phyloP scores from a whole-genome alignment of 2,113 vertebrate species.

The Sturnira hondurensis region DNA sequence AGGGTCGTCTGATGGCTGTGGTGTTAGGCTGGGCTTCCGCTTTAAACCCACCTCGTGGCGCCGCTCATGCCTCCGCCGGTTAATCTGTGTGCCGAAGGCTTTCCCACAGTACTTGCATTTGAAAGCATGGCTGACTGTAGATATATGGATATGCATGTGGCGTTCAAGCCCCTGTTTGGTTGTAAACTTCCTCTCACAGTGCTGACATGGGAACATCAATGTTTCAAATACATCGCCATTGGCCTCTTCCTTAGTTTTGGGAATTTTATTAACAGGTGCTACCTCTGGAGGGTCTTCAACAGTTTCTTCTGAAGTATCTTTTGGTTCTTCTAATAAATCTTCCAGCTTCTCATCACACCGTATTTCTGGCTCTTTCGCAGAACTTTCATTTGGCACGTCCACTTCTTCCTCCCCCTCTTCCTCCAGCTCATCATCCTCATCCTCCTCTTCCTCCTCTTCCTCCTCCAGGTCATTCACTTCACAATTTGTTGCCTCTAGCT shows the following conservation, averaged over 20 bases:
- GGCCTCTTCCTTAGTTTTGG: constrained; percentile 77
- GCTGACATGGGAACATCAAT: constrained; percentile 88
- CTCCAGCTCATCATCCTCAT: constrained; percentile 74
- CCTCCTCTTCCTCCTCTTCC: constrained; percentile 76
- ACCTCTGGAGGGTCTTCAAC: constrained; percentile 79
- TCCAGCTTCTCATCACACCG: constrained; percentile 82
- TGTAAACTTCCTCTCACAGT: constrained; percentile 89
- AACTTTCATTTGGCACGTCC: constrained; percentile 64
- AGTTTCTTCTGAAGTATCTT: constrained; percentile 71
- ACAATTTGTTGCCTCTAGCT: constrained; percentile 70
- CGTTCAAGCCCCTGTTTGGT: constrained; percentile 90
- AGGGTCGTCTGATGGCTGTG: constrained; percentile 63
- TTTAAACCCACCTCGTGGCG: constrained; percentile 91
- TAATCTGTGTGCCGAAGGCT: constrained; percentile 86
- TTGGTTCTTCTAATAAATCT: constrained; percentile 80
- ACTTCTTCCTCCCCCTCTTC: constrained; percentile 79
- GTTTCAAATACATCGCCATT: constrained; percentile 80
- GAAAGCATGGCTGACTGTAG: constrained; percentile 80
- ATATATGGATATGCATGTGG: constrained; percentile 90
- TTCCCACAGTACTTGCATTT: constrained; percentile 87
- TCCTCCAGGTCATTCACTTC: constrained; percentile 76
- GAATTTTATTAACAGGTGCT: constrained; percentile 62
- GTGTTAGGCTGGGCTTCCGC: constrained; percentile 79
- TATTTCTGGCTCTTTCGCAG: constrained; percentile 70
- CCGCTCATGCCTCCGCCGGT: constrained; percentile 85